These are phyloP conservation scores for Rousettus leschenaultii DNA, from an alignment of 2,113 vertebrate genomes.

Conservation along the genomic window DNA sequence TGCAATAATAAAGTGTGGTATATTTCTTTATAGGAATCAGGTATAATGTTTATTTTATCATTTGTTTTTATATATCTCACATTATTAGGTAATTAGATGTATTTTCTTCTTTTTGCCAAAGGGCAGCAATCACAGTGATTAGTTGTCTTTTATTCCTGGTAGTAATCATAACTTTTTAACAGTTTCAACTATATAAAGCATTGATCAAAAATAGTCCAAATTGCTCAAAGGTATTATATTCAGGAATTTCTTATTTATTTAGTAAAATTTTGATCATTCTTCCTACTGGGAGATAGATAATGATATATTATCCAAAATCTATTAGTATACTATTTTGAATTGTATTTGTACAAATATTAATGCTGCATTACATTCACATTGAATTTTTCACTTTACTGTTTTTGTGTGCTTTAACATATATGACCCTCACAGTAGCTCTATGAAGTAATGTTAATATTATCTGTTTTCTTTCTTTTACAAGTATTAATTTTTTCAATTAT, in stretches of 20 bases:
- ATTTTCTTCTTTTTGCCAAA: slow-evolving; percentile 14
- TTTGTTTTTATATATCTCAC: neutral
- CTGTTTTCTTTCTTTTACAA: neutral
- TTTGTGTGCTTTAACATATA: neutral
- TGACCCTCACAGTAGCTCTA: neutral
- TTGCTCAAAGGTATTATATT: slow-evolving; percentile 28
- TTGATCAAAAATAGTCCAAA: slow-evolving; percentile 33
- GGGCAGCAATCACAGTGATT: neutral
- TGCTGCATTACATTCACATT: neutral
- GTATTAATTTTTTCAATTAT: neutral
- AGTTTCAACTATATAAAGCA: neutral
- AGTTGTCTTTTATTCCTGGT: slow-evolving; percentile 28
- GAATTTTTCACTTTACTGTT: neutral
- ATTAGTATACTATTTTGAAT: neutral
- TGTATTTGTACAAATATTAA: neutral
- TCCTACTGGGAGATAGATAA: neutral
- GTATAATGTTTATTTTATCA: neutral
- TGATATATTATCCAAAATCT: neutral
- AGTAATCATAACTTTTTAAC: slow-evolving; percentile 27
- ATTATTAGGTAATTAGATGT: neutral
- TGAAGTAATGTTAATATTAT: neutral
- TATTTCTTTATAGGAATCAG: slow-evolving; percentile 19
- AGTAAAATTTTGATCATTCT: slow-evolving; percentile 20
- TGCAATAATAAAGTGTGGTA: slow-evolving; percentile 8
- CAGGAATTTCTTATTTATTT: slow-evolving; percentile 27